Percentiles rank a stretch among this genome's conserved stretches.
phyloP scores from a whole-genome alignment of 2,888 invertebrate species.

The Cabera pusaria region DNA sequence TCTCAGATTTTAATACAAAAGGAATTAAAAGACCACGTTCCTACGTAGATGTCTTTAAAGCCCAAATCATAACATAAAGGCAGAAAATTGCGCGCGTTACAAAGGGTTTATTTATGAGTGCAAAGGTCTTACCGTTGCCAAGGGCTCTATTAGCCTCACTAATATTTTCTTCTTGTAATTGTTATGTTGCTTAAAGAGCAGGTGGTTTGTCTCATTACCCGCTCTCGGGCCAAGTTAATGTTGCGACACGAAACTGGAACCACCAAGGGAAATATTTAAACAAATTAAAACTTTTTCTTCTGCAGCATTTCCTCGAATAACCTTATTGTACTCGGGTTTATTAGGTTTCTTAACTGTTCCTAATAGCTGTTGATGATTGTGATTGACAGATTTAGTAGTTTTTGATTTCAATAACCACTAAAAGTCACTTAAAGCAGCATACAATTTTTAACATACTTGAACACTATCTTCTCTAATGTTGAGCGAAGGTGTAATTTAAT shows the following conservation, averaged over 20 bases:
- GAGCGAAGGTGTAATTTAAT: too few species aligned
- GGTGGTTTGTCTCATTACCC: conserved; percentile 77
- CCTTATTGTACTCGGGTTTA: conserved; percentile 64
- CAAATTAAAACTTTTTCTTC: conserved; percentile 80
- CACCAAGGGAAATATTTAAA: conserved; percentile 75
- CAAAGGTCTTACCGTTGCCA: conserved; percentile 71
- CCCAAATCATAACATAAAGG: conserved; percentile 70
- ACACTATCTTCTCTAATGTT: too few species aligned
- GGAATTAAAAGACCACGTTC: too few species aligned
- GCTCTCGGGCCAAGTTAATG: conserved; percentile 59
- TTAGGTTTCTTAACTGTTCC: conserved; percentile 53
- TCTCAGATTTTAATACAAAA: too few species aligned
- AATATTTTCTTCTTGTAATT: conserved; percentile 82
- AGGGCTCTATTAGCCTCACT: conserved; percentile 75
- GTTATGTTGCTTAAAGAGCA: conserved; percentile 80
- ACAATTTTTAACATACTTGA: too few species aligned
- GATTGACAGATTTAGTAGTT: too few species aligned
- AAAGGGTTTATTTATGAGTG: conserved; percentile 77
- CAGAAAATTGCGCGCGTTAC: conserved; percentile 60
- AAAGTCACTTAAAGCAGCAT: too few species aligned
- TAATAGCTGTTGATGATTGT: conserved; percentile 28
- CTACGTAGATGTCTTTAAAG: conserved; percentile 3
- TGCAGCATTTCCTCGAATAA: conserved; percentile 60
- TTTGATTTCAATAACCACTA: too few species aligned
- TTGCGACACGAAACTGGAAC: conserved; percentile 66